Percentiles rank a stretch among this genome's conserved stretches.
phyloP scores from a whole-genome alignment of 2,888 invertebrate genomes.

The Mesorhabditis belari region DNA sequence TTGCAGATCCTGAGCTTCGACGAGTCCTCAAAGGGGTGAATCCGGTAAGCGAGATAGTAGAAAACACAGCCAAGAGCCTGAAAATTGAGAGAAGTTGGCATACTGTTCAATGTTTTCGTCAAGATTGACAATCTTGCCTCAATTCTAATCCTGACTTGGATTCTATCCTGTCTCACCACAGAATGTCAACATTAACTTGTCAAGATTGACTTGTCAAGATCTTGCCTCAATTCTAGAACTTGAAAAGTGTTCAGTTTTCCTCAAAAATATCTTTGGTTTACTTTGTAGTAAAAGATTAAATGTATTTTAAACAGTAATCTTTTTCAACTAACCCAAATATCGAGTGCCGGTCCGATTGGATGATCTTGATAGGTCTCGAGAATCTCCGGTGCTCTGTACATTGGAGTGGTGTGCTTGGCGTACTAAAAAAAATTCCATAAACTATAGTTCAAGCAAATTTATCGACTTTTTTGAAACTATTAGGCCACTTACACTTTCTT shows the following conservation, averaged over 20 bases:
- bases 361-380: constrained; percentile 93
- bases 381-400: constrained; percentile 97
- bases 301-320: neutral
- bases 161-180: too few species aligned
- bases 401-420: constrained; percentile 62
- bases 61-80: constrained; percentile 86
- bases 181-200: too few species aligned
- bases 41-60: constrained; percentile 81
- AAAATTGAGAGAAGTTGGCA: constrained; percentile 11
- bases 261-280: too few species aligned
- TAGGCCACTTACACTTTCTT: constrained; percentile 71
- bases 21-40: constrained; percentile 90
- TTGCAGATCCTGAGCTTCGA: constrained; percentile 57
- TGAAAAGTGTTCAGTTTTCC: too few species aligned
- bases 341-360: constrained; percentile 79
- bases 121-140: too few species aligned
- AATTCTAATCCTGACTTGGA: too few species aligned
- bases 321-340: constrained; percentile 69
- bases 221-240: too few species aligned
- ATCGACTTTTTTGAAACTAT: neutral
- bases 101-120: too few species aligned
- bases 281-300: neutral
- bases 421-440: constrained; percentile 55
- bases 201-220: too few species aligned
- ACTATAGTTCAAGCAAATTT: neutral